Percentiles rank a stretch among this genome's conserved stretches.
These are phyloP conservation scores for Cyclophora punctaria DNA, from an alignment of 2,888 invertebrate species.

Conservation along the genomic window DNA sequence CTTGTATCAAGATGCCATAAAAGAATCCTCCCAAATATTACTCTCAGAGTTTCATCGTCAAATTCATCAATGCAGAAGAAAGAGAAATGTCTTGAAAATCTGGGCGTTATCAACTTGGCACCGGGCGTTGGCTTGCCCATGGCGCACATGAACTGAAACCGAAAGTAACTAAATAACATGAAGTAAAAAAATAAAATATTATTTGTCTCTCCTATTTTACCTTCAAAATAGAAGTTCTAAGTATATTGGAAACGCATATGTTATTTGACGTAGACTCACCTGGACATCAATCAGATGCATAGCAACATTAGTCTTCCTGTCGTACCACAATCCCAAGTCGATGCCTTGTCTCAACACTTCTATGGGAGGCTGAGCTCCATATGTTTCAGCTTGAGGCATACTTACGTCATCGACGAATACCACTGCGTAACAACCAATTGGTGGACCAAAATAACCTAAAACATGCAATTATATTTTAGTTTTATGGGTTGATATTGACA, in stretches of 20 bases:
- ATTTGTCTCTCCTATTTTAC: not conserved
- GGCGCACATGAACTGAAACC: slow-evolving; percentile 84
- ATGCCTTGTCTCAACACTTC: slow-evolving; percentile 93
- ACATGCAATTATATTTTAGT: too few relatives aligned
- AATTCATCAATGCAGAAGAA: slow-evolving; percentile 92
- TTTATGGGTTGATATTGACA: too few relatives aligned
- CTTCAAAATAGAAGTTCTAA: not conserved
- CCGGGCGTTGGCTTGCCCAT: slow-evolving; percentile 89
- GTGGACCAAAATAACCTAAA: slow-evolving; percentile 91
- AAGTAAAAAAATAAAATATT: too few relatives aligned
- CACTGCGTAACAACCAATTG: slow-evolving; percentile 90
- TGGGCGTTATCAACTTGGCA: slow-evolving; percentile 86
- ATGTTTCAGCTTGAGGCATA: slow-evolving; percentile 92
- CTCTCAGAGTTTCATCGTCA: slow-evolving; percentile 85
- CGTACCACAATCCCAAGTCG: slow-evolving; percentile 93
- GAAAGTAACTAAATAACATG: too few relatives aligned
- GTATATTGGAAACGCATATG: not conserved
- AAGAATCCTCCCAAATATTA: slow-evolving; percentile 92
- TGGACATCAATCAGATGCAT: slow-evolving; percentile 90
- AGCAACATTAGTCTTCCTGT: slow-evolving; percentile 85
- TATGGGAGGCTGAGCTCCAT: slow-evolving; percentile 96
- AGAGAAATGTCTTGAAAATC: slow-evolving; percentile 91
- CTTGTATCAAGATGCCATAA: slow-evolving; percentile 97
- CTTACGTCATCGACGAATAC: slow-evolving; percentile 97
- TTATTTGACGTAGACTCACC: slow-evolving; percentile 47